phyloP scores from a whole-genome alignment of 2,888 invertebrate species.

The Colletes collaris region DNA sequence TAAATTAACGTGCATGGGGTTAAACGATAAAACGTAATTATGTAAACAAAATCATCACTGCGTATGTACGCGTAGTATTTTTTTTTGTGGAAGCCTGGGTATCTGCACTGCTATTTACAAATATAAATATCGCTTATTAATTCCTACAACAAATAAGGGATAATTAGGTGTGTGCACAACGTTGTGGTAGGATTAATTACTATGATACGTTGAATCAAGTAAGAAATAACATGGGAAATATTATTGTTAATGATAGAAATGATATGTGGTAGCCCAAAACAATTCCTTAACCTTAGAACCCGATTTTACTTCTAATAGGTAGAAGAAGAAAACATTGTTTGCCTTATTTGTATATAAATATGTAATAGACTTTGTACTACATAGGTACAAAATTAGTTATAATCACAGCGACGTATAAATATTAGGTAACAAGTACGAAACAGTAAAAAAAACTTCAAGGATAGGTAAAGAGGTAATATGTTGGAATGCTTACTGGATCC shows the following conservation, averaged over 20 bases:
- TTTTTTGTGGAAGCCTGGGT: background rate
- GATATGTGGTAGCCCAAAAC: too few species aligned
- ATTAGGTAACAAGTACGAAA: constrained; percentile 4
- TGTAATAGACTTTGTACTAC: constrained; percentile 26
- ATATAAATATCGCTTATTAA: background rate
- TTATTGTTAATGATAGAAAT: background rate
- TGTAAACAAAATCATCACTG: background rate
- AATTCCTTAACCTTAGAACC: background rate
- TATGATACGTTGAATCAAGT: background rate
- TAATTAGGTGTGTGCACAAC: background rate
- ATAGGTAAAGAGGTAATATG: constrained; percentile 8
- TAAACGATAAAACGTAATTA: background rate
- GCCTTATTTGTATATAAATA: constrained; percentile 20
- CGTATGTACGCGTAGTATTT: constrained; percentile 4
- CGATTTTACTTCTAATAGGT: constrained; percentile 24
- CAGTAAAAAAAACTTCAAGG: background rate
- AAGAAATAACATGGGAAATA: background rate
- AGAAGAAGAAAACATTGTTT: constrained; percentile 25
- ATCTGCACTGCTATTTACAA: background rate
- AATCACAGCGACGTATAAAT: constrained; percentile 16
- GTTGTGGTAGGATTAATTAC: constrained; percentile 4
- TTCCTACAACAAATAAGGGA: constrained; percentile 4
- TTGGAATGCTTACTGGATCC: constrained; percentile 54
- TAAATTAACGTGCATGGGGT: background rate
- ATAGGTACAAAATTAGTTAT: constrained; percentile 20